Evolutionary conservation across 1,140 invertebrate species (phyloP).

Genomic region (Leptoteleia sp.): DNA sequence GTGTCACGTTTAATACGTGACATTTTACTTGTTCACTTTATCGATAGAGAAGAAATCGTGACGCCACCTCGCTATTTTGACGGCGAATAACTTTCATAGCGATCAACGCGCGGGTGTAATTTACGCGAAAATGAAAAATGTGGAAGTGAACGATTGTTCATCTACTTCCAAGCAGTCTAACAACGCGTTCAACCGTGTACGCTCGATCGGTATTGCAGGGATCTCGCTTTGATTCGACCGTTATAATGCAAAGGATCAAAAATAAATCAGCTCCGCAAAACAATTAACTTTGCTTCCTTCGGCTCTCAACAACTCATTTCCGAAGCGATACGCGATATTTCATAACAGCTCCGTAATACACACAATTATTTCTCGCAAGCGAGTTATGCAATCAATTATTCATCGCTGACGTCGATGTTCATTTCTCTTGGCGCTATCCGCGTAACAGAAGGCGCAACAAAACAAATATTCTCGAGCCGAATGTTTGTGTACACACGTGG

Average conservation of each 20-base stretch:
- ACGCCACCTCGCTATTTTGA: too few species aligned
- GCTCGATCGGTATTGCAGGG: slow-evolving; percentile 2
- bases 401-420: slow-evolving; percentile 3
- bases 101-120: too few species aligned
- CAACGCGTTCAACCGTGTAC: too few species aligned
- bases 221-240: too few species aligned
- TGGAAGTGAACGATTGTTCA: too few species aligned
- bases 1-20: too few species aligned
- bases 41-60: too few species aligned
- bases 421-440: slow-evolving; percentile 5
- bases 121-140: too few species aligned
- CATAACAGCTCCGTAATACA: slow-evolving; percentile 14
- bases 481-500: slow-evolving; percentile 20
- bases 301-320: neutral
- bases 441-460: slow-evolving; percentile 19
- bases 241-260: neutral
- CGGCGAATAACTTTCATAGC: too few species aligned
- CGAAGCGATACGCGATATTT: slow-evolving; percentile 7
- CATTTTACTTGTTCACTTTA: too few species aligned
- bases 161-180: too few species aligned
- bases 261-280: slow-evolving; percentile 10
- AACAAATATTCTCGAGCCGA: neutral
- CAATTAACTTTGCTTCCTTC: slow-evolving; percentile 21
- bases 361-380: slow-evolving; percentile 24
- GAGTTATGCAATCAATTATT: slow-evolving; percentile 35